These are phyloP conservation scores for Mayetiola destructor DNA, from an alignment of 2,888 invertebrate genomes.

Conservation along the genomic window DNA sequence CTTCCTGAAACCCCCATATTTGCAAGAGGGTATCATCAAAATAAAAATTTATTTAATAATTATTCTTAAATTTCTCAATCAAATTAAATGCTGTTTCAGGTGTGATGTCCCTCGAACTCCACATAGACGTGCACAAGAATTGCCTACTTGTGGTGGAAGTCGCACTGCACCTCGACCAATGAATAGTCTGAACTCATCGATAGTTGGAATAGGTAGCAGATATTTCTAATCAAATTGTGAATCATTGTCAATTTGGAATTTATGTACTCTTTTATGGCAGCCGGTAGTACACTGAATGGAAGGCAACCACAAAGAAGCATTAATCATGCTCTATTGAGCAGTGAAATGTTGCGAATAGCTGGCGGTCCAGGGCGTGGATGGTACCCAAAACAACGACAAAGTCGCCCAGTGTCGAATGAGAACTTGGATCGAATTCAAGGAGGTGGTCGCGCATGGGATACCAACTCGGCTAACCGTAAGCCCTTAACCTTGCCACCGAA, in stretches of 20 bases:
- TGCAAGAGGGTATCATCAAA: conserved; percentile 45
- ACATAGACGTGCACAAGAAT: conserved; percentile 44
- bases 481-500: conserved; percentile 78
- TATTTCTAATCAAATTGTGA: not conserved
- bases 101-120: conserved; percentile 75
- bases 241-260: not conserved
- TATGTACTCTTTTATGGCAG: not conserved
- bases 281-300: conserved; percentile 39
- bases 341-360: conserved; percentile 62
- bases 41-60: not conserved
- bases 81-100: conserved; percentile 20
- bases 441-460: conserved; percentile 37
- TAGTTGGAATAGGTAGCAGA: conserved; percentile 29
- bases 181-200: conserved; percentile 34
- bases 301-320: conserved; percentile 35
- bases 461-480: conserved; percentile 46
- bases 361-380: conserved; percentile 75
- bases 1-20: conserved; percentile 81
- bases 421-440: conserved; percentile 57
- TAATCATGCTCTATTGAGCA: conserved; percentile 47
- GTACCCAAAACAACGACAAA: conserved; percentile 60
- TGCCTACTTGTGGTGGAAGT: conserved; percentile 31
- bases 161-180: conserved; percentile 46
- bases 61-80: not conserved
- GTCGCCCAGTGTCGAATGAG: conserved; percentile 72